These are phyloP conservation scores for Andinoacara biseriatus DNA, from an alignment of 2,113 vertebrate species.

Conservation along the genomic window DNA sequence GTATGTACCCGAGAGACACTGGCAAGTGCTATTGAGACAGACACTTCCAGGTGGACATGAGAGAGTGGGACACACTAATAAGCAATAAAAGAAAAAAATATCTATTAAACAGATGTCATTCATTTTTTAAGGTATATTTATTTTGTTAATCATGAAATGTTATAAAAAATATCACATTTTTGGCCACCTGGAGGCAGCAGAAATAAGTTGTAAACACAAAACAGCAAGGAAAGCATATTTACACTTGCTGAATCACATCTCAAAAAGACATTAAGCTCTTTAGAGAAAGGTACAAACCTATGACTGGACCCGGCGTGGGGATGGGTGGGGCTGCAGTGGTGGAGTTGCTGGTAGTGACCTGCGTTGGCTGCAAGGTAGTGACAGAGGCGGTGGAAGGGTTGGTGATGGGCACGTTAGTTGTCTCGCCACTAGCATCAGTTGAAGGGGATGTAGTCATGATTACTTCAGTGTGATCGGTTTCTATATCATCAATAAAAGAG, in stretches of 20 bases:
- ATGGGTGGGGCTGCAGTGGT: constrained; percentile 2
- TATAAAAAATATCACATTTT: neutral
- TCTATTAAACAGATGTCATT: neutral
- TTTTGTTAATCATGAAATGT: neutral
- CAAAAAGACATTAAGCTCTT: neutral
- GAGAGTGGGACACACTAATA: constrained; percentile 65
- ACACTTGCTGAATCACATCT: too few species aligned
- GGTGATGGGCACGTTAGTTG: neutral
- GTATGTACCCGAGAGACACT: constrained; percentile 74
- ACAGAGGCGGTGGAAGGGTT: neutral
- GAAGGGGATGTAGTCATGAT: neutral
- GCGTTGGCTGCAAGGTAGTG: constrained; percentile 21
- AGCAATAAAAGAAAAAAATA: neutral
- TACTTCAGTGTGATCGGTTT: neutral
- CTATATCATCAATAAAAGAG: neutral
- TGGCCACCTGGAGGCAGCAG: neutral
- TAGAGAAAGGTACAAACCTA: constrained; percentile 44
- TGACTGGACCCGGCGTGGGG: constrained; percentile 7
- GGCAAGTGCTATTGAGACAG: constrained; percentile 72
- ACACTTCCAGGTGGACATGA: constrained; percentile 64
- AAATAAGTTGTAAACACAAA: neutral
- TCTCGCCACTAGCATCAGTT: neutral
- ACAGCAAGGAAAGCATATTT: too few species aligned
- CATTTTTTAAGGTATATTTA: neutral
- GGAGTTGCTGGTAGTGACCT: neutral